These are phyloP conservation scores for Chaunax sp. DNA, from an alignment of 2,797 vertebrate species.

Conservation along the genomic window DNA sequence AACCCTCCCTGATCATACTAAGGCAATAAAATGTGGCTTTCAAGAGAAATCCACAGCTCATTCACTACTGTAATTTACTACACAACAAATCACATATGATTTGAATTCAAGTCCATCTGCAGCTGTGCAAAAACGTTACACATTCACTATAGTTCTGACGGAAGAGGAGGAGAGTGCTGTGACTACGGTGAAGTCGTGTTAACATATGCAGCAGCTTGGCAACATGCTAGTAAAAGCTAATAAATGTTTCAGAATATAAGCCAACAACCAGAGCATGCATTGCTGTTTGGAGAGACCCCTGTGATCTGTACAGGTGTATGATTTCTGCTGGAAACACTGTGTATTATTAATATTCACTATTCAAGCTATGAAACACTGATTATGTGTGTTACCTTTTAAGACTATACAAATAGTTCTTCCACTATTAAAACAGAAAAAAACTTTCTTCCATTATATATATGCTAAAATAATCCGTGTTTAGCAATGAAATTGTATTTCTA, in stretches of 20 bases:
- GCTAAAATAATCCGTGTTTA: conserved; percentile 5
- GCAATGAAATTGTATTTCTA: background rate
- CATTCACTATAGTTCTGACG: conserved; percentile 28
- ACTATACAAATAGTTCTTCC: background rate
- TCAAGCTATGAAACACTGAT: conserved; percentile 38
- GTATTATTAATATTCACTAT: conserved; percentile 63
- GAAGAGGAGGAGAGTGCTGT: conserved; percentile 18
- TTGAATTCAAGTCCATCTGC: conserved; percentile 33
- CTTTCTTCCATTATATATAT: background rate
- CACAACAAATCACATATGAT: background rate
- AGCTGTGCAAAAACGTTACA: conserved; percentile 25
- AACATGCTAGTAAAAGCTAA: conserved; percentile 55
- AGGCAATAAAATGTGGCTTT: background rate
- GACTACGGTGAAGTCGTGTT: conserved; percentile 38
- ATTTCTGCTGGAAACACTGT: conserved; percentile 41
- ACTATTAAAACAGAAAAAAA: background rate
- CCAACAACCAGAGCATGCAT: conserved; percentile 31
- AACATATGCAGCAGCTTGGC: conserved; percentile 51
- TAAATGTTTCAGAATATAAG: conserved; percentile 70
- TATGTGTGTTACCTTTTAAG: background rate
- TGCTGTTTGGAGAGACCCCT: conserved; percentile 51
- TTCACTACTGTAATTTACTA: background rate
- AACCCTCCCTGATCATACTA: background rate
- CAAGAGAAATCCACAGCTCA: background rate
- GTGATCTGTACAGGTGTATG: conserved; percentile 24